phyloP scores from a whole-genome alignment of 2,113 vertebrate species.

The Varanus komodoensis region DNA sequence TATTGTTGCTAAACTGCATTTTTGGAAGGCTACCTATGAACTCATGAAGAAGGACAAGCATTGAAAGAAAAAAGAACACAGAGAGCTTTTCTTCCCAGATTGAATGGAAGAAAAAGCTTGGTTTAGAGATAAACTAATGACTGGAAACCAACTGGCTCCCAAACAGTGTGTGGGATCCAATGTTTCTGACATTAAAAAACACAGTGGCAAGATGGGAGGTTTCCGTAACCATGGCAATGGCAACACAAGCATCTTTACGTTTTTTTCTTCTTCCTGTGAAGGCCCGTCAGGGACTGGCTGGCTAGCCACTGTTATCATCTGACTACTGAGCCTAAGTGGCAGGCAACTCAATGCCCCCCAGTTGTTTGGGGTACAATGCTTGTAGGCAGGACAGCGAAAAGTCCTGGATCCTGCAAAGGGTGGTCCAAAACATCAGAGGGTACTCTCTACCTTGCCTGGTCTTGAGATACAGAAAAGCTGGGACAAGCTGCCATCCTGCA shows the following conservation, averaged over 20 bases:
- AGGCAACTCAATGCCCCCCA: too few relatives aligned
- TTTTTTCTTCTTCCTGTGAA: background rate
- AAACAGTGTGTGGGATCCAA: rapidly evolving
- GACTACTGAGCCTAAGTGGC: background rate
- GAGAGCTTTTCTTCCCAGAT: background rate
- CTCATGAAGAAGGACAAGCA: background rate
- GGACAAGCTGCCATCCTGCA: too few relatives aligned
- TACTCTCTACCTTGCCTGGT: too few relatives aligned
- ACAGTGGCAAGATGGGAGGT: background rate
- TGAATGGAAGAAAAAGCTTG: background rate
- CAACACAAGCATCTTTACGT: background rate
- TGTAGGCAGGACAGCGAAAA: too few relatives aligned
- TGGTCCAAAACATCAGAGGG: too few relatives aligned
- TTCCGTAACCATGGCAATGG: rapidly evolving
- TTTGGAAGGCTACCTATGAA: background rate
- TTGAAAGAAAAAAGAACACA: background rate
- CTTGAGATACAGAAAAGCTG: too few relatives aligned
- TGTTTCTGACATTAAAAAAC: rapidly evolving
- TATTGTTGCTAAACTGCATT: background rate
- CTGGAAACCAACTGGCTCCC: background rate
- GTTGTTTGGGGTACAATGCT: too few relatives aligned
- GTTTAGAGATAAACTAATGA: background rate
- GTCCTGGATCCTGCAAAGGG: too few relatives aligned
- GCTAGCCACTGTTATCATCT: too few relatives aligned
- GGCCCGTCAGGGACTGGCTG: background rate